Base-by-base conservation (phyloP, 2,113 vertebrate genomes). In the Etheostoma cragini region DNA sequence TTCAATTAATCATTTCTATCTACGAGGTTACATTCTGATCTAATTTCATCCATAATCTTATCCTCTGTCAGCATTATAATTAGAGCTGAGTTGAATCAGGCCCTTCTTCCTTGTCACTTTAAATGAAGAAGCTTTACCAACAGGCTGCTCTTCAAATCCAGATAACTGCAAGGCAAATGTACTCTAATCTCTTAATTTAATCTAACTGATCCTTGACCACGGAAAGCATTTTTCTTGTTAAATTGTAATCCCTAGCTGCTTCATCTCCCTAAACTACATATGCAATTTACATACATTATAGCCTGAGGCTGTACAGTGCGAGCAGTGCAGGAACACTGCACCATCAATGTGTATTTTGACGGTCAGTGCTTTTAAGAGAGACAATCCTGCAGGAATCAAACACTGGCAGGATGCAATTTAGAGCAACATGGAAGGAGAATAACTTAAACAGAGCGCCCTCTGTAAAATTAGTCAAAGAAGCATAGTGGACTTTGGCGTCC, bases 121-220 rank as follows among this genome's bases (percentile, higher is more conserved):
- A 76, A 91, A 88, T 86, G 72, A 79, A 83, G 73, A 82, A 78
- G 78, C 82, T 88, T 88, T 80, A 80, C 80, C 73, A 84, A 87
- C 57, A 91, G 79, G 71, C 81, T 60, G 72, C 83, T 85, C 68
- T 76, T 86, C 83, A 92, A 87, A 91, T 82, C 85, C 83, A 86
- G 76, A 89, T 85, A 89, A 91, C 84, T 90, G 87, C 57, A 0
- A 89, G 88, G 83, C 88, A 91, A 88, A 94, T 87, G 87, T 87
- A 91, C 89, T 93, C 85, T 91, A 91, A 92, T 94, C 91, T 92
- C 90, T 92, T 93, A 93, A 95, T 94, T 93, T 87, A 93, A 93
- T 94, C 92, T 72, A 87, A 85, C 85, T 92, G 88, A 92, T 93
- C 91, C 93, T 92, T 93, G 92, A 93, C 91, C 91, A 89, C 77